Evolutionary conservation across 2,797 vertebrate genomes (phyloP).

Genomic region (Gobionotothen gibberifrons): DNA sequence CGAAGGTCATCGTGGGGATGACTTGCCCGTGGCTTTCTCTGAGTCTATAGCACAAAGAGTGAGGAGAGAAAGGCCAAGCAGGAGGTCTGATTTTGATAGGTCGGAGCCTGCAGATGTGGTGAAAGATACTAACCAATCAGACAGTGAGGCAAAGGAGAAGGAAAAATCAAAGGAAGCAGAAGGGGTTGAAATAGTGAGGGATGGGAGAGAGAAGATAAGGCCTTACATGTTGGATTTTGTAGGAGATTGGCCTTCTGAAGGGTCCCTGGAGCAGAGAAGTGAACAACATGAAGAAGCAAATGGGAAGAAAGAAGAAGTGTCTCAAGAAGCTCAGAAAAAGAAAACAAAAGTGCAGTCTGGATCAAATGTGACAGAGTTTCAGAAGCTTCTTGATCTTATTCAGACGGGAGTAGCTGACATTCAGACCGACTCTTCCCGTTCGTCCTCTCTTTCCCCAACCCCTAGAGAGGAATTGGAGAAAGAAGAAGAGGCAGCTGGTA

Average conservation of each 20-base stretch:
- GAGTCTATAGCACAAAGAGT: constrained; percentile 83
- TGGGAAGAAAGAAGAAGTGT: constrained; percentile 66
- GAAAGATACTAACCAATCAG: constrained; percentile 60
- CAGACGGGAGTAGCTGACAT: constrained; percentile 63
- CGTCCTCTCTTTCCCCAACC: constrained; percentile 35
- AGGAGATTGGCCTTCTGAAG: constrained; percentile 92
- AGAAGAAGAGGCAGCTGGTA: constrained; percentile 20
- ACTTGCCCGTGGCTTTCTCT: constrained; percentile 73
- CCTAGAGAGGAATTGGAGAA: constrained; percentile 39
- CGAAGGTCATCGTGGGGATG: constrained; percentile 53
- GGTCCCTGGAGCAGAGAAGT: constrained; percentile 85
- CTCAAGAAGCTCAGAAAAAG: constrained; percentile 45
- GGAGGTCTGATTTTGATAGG: constrained; percentile 49
- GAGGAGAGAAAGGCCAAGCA: constrained; percentile 66
- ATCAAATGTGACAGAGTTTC: constrained; percentile 70
- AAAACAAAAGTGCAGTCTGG: constrained; percentile 12
- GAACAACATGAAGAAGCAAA: constrained; percentile 26
- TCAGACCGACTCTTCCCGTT: constrained; percentile 31
- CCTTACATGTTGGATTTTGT: constrained; percentile 85
- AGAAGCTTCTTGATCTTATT: constrained; percentile 81
- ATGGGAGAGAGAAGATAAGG: constrained; percentile 35
- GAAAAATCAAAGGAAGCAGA: constrained; percentile 23
- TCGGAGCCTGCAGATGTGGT: constrained; percentile 61
- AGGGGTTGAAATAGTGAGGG: not conserved
- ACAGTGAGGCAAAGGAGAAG: constrained; percentile 27